Evolutionary conservation across 2,113 vertebrate genomes (phyloP), one percentile per base, ranked within the genome.

Genomic region (Leptosomus discolor): DNA sequence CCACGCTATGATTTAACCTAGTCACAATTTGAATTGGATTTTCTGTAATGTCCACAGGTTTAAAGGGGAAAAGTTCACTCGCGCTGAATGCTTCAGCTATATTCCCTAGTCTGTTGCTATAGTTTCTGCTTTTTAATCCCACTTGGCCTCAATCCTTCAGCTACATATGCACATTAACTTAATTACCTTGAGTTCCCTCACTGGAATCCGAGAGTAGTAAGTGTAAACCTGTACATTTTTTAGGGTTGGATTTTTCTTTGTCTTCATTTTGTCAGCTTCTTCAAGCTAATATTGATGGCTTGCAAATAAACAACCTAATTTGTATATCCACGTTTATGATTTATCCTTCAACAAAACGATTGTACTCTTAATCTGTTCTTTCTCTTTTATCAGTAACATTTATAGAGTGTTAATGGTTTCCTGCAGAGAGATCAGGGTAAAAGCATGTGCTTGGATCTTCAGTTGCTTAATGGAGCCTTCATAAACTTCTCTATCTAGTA

Each of bases 101-200:
- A 90, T 91, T 80, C 83, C 83, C 39, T 85, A 3, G 87, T 61
- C 82, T 86, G 95, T 88, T 92, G 94, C 97, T 93, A 46, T 83
- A 92, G 92, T 45, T 95, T 46, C 92, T 91, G 39, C 69, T 60
- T 78, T 84, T 78, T 94, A 97, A 94, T 95, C 94, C 86, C 30
- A 51, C 34, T 43, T 97, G 96, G 79, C 96, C 96, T 96, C 91
- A 97, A 97, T 97, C 96, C 96, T 94, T 70, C 60, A 81, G 76
- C 73, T 88, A 54, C 83, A 81, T 78, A 74, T 88, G 90, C 76
- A 81, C 67, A 34, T 95, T 94, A 89, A 76, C 78, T 95, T 93
- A 93, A 96, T 95, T 96, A 94, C 92, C 90, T 76, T 8, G 81
- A 88, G 75, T 96, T 73, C 78, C 63, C 61, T 87, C 6, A 0